phyloP scores from a whole-genome alignment of 1,140 invertebrate species.

The Lordiphosa clarofinis region DNA sequence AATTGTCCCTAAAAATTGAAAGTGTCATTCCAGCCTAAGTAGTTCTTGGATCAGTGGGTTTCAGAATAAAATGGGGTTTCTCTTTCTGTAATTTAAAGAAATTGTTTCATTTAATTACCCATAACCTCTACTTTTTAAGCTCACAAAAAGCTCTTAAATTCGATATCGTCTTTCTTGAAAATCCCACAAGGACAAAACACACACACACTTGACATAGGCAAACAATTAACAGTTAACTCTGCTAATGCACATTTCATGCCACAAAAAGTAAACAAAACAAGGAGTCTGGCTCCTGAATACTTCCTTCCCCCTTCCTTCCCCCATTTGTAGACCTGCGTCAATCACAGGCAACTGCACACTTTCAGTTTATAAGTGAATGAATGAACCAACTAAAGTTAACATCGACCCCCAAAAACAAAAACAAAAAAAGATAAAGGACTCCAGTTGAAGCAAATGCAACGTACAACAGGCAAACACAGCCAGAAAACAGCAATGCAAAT shows the following conservation, averaged over 20 bases:
- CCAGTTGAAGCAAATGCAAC: constrained; percentile 26
- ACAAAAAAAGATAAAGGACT: background rate
- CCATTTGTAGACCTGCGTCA: constrained; percentile 15
- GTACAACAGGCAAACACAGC: constrained; percentile 47
- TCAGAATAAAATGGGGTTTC: no score
- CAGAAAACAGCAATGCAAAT: constrained; percentile 66
- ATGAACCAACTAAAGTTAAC: constrained; percentile 61
- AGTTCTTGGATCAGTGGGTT: no score
- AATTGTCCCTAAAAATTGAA: no score
- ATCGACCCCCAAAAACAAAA: constrained; percentile 16
- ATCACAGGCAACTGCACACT: constrained; percentile 35
- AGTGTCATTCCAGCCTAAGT: no score
- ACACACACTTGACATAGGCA: constrained; percentile 41
- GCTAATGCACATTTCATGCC: constrained; percentile 74
- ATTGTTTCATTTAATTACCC: no score
- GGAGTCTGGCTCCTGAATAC: constrained; percentile 17
- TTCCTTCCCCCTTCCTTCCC: background rate
- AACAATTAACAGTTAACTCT: constrained; percentile 65
- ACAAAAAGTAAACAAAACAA: constrained; percentile 51
- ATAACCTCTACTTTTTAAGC: background rate
- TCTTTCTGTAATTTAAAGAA: no score
- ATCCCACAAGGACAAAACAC: constrained; percentile 14
- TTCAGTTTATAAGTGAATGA: constrained; percentile 60
- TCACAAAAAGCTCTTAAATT: background rate
- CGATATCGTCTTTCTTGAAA: background rate